Evolutionary conservation across 1,140 invertebrate species (phyloP), one percentile per base, ranked within the genome.

Genomic region (Tetranychus urticae): DNA sequence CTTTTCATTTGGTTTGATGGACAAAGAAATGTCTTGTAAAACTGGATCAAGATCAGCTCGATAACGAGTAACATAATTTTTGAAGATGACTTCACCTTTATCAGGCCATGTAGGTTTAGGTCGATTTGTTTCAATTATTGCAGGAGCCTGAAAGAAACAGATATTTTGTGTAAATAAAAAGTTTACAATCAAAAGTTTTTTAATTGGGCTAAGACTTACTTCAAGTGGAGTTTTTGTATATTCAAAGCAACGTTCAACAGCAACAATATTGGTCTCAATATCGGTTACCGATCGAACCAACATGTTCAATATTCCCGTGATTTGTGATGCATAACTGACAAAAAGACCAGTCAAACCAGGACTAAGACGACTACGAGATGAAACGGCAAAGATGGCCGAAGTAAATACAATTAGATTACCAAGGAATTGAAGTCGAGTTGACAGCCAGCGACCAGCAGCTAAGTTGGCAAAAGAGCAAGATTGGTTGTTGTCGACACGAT

Each of bases 401-500:
- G 72, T 74, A 59, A 77, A 69, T 3, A 78, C 72, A 7, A 79
- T 67, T 23, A 73, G 61, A 64, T 75, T 76, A 23, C 78, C 77
- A 34, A 79, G 68, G 31, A 75, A 69, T 64, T 77, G 76, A 52
- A 78, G 66, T n/a, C 75, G 62, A 42, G 77, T 66, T 12, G 72
- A 67, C 37, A 78, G 64, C 77, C 77, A 79, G 54, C 75, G 74
- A 63, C 12, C 45, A 1, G 54, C 23, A 13, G 47, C 59, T 57
- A 61, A 52, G 23, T 56, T 84, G 1, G 86, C 84, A 73, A 84
- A 88, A 71, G 86, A 88, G 70, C 84, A 87, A 37, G 83, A 75
- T 75, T 89, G 85, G 75, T 89, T 89, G 68, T 82, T 79, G 74
- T 90, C 75, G 2, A 81, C 71, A 65, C 70, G 8, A 77, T 69